These are phyloP conservation scores for Microtus montanus DNA, from an alignment of 2,113 vertebrate genomes.

Conservation along the genomic window DNA sequence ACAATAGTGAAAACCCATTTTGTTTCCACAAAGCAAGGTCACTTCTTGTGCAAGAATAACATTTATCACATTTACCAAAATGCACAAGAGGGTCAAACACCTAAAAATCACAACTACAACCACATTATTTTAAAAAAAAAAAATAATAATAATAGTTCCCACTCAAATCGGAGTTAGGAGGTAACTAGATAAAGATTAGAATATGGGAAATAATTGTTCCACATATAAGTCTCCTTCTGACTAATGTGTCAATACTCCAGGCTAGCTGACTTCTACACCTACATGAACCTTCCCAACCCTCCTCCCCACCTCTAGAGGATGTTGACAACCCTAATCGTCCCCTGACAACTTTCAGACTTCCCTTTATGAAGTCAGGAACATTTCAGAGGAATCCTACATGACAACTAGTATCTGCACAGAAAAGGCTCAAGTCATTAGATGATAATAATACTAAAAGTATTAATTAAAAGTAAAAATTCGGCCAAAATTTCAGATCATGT, in stretches of 20 bases:
- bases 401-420: background rate
- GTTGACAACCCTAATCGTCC: background rate
- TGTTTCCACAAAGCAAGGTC: constrained; percentile 42
- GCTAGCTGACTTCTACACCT: background rate
- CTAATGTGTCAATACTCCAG: background rate
- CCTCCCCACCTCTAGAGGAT: background rate
- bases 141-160: background rate
- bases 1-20: constrained; percentile 48
- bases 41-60: constrained; percentile 18
- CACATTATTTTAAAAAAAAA: background rate
- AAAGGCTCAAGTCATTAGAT: constrained; percentile 37
- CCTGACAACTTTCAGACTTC: background rate
- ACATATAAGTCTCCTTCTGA: background rate
- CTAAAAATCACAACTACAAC: background rate
- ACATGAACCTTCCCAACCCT: background rate
- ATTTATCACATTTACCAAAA: background rate
- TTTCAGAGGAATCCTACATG: background rate
- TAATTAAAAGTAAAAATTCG: background rate
- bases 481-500: background rate
- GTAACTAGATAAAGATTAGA: background rate
- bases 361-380: background rate
- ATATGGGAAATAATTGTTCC: background rate
- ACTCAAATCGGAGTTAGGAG: background rate
- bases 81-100: background rate
- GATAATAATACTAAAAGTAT: background rate